Base-by-base conservation (phyloP, 2,888 invertebrate species). In the Zygaena filipendulae region DNA sequence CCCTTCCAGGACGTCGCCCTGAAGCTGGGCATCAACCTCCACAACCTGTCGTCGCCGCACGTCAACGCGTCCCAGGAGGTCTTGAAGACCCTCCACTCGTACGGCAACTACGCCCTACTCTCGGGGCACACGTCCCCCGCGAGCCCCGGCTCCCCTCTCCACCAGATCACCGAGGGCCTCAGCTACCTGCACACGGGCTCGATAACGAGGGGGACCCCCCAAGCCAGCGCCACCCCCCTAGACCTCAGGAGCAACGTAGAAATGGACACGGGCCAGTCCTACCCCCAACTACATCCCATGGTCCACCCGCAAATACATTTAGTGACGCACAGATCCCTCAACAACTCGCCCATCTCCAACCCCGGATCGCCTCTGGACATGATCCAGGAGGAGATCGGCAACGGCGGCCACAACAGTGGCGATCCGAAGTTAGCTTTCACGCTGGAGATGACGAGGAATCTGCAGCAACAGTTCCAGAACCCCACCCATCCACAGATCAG, bases 401-500 rank as follows among this genome's bases (percentile, higher is more conserved):
- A 72, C 25, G 80, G 81, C 0, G 71, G 52, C 2, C 66, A 57
- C 10, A 60, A 54, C 44, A n/a, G n/a, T n/a, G 42, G 38, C 1
- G 51, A 49, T 8, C 24, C 30, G 0, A 48, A 45, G 23, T 24
- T 33, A 3, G 18, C 33, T 4, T 52, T 50, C 27, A 31, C 39
- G 0, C 67, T 49, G 38, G 56, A 61, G 47, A 41, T 58, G 68
- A 39, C 49, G 56, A 34, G 57, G 51, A 43, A 45, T 52, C 34
- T 59, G 48, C 32, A 59, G 48, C 35, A 57, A 46, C 54, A 63
- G 2, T 48, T 34, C 2, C 66, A 59, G 23, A 42, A 52, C 0
- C 39, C 59, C 0, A 74, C 57, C 8, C 86, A 90, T 57, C 95
- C 96, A 0, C 94, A 94, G 63, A 96, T 96, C 35, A 95, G 93